Evolutionary conservation across 2,797 vertebrate species (phyloP).

Genomic region (Pseudomugil gertrudae): DNA sequence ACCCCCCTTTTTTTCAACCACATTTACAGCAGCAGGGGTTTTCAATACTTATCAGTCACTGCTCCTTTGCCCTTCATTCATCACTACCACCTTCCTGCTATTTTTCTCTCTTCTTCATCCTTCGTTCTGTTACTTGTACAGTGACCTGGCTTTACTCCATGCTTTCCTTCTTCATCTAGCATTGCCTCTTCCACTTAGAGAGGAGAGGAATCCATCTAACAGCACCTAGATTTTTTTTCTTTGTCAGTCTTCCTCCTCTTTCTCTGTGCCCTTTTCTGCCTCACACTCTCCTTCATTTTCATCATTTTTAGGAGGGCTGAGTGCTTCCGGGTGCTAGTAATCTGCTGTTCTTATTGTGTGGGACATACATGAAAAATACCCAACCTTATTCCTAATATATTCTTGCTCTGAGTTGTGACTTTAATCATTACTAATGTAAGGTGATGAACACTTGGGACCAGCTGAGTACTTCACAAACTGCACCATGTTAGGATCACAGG

Average conservation of each 20-base stretch:
- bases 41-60: slow-evolving; percentile 80
- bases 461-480: slow-evolving; percentile 56
- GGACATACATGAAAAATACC: slow-evolving; percentile 64
- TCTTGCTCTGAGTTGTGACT: slow-evolving; percentile 56
- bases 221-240: slow-evolving; percentile 30
- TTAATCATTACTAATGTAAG: slow-evolving; percentile 73
- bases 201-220: slow-evolving; percentile 43
- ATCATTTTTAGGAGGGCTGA: slow-evolving; percentile 58
- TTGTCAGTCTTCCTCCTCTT: neutral
- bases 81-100: slow-evolving; percentile 63
- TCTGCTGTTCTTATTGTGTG: slow-evolving; percentile 66
- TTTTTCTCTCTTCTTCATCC: slow-evolving; percentile 47
- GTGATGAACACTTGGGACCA: slow-evolving; percentile 66
- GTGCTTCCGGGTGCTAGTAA: slow-evolving; percentile 65
- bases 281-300: slow-evolving; percentile 25
- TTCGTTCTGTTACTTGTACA: slow-evolving; percentile 45
- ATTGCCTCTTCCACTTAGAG: slow-evolving; percentile 19
- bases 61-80: slow-evolving; percentile 77
- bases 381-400: slow-evolving; percentile 64
- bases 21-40: slow-evolving; percentile 77
- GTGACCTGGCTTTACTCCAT: slow-evolving; percentile 26
- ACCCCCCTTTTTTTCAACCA: slow-evolving; percentile 35
- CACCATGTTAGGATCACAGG: slow-evolving; percentile 4
- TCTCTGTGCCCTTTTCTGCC: neutral
- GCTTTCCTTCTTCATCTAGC: slow-evolving; percentile 19